Evolutionary conservation across 1,140 invertebrate species (phyloP), one percentile per base, ranked within the genome.

Genomic region (Megathymus violae): DNA sequence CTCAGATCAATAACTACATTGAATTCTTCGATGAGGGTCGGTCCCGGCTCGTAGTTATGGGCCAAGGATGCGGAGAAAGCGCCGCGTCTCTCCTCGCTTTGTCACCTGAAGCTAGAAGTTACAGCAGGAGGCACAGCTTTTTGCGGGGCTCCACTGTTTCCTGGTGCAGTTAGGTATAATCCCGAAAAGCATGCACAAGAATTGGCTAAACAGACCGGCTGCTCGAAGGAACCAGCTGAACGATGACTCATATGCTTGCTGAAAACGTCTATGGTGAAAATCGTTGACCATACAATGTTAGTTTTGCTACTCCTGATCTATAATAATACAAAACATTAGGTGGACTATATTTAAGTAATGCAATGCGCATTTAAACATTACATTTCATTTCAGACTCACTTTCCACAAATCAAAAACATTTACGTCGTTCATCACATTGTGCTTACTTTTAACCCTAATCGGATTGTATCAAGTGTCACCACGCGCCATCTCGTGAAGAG

Each of bases 11-110:
- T 62, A 92, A 94, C 63, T 94, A 96, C 78, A 95, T 94, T 70
- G 91, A 91, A 70, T 94, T 93, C 64, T 96, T 97, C 69, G 95
- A 95, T 4, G 96, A 95, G 11, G 94, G 97, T 76, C 92, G 93
- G 0, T 84, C 92, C 1, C 91, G 92, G 52, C 92, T 96, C 25
- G 93, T 94, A 0, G 88, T 95, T 1, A 93, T 95, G 82, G 95
- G 95, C 0, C 94, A 96, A 73, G 95, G 94, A 3, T 93, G 94
- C 1, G 95, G 95, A 0, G 95, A 94, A 0, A 94, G 93, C 76
- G 91, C 92, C 19, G 94, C 94, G 11, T 90, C 93, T 0, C 80
- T 94, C 43, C 47, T 95, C 3, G 87, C 92, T 0, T 64, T 94
- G 68, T 94, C 94, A 3, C 69, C 75, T 4, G 82, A 87, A 67